Evolutionary conservation across 2,113 vertebrate genomes (phyloP).

Genomic region (Pollimyrus isidori): DNA sequence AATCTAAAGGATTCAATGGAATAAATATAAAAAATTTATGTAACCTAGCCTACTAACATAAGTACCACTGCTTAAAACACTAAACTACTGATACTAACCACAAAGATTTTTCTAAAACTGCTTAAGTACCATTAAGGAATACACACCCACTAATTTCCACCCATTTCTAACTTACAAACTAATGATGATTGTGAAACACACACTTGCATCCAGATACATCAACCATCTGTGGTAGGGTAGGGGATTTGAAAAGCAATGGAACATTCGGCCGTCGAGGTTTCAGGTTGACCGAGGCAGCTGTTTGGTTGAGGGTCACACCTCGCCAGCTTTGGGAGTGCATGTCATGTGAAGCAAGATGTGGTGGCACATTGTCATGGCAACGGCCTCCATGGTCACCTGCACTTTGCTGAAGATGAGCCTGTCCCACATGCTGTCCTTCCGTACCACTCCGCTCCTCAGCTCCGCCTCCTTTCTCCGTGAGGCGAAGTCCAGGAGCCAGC

Average conservation of each 20-base stretch:
- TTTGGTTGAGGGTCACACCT: neutral
- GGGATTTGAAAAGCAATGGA: neutral
- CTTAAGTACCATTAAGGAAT: neutral
- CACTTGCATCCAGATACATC: neutral
- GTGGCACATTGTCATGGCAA: neutral
- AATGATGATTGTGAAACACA: neutral
- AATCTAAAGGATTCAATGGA: no score
- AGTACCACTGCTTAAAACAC: neutral
- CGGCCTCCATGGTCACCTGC: constrained; percentile 63
- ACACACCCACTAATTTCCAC: neutral
- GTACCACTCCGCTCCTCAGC: constrained; percentile 77
- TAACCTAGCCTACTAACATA: neutral
- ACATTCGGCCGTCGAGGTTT: neutral
- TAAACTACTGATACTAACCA: neutral
- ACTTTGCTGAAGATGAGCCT: constrained; percentile 90
- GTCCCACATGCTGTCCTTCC: constrained; percentile 92
- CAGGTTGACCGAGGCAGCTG: neutral
- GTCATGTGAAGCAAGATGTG: no score
- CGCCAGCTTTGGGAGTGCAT: neutral
- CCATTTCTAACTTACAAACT: neutral
- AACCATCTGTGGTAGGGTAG: neutral
- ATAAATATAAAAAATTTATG: neutral
- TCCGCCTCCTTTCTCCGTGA: constrained; percentile 88
- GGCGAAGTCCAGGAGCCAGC: constrained; percentile 88
- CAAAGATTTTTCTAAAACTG: neutral